A percentile compares a stretch with the other conserved stretches of the same genome.
These are phyloP conservation scores for Harpalus rufipes DNA, from an alignment of 2,888 invertebrate species.

Conservation along the genomic window DNA sequence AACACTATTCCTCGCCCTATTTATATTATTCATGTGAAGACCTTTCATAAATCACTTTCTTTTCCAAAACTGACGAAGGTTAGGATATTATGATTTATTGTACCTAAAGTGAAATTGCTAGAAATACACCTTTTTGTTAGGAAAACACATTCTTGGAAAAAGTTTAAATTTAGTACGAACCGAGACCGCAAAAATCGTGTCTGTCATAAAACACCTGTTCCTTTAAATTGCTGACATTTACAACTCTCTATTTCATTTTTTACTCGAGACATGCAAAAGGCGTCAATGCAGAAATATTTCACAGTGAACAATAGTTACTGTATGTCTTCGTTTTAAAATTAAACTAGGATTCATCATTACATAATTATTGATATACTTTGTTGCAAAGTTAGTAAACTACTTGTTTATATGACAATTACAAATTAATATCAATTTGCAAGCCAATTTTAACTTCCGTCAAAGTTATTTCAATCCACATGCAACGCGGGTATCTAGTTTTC, in stretches of 20 bases:
- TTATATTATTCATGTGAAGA: constrained; percentile 42
- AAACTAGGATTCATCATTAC: neutral
- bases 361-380: neutral
- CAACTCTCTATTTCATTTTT: constrained; percentile 5
- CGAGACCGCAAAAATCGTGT: constrained; percentile 39
- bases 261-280: constrained; percentile 34
- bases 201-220: constrained; percentile 19
- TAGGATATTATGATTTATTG: constrained; percentile 38
- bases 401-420: constrained; percentile 41
- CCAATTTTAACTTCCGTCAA: constrained; percentile 41
- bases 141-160: constrained; percentile 40
- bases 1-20: constrained; percentile 32
- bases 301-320: neutral
- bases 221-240: constrained; percentile 32
- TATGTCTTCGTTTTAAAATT: neutral
- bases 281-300: constrained; percentile 3
- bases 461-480: constrained; percentile 32
- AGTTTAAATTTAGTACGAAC: constrained; percentile 47
- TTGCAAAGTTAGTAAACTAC: constrained; percentile 27
- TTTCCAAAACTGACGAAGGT: constrained; percentile 30
- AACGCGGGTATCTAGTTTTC: constrained; percentile 25
- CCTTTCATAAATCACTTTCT: constrained; percentile 46
- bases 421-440: constrained; percentile 44
- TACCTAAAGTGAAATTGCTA: constrained; percentile 21
- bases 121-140: neutral